Evolutionary conservation across 2,797 vertebrate species (phyloP), one percentile per base, ranked within the genome.

Genomic region (Tiaroga cobitis): DNA sequence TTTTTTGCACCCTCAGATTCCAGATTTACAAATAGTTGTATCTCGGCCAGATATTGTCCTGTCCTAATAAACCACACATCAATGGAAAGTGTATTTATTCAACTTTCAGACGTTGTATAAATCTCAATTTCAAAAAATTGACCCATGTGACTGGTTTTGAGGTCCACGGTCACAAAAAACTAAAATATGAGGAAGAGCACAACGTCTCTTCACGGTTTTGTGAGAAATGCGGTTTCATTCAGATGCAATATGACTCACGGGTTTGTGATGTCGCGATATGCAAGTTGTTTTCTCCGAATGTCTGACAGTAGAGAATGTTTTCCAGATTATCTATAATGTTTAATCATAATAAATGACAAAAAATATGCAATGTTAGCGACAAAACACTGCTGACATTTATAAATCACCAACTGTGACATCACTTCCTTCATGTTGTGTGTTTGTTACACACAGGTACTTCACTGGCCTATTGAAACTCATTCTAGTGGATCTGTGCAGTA

Each of bases 401-500:
- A 24, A 76, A 76, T 54, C 73, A 34, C 18, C 73, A 49, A 21
- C 29, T 37, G 21, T 69, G 56, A 72, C 49, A 77, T 77, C 46
- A 82, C 32, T 26, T 81, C 19, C 11, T 16, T 13, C 39, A 41
- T 34, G 34, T 2, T 51, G n/a, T 13, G 15, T 54, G 43, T 37
- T 46, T n/a, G 5, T 41, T 67, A 19, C 32, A 15, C n/a, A 56
- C 54, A 65, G 11, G 24, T 29, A 41, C 21, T 41, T 4, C 13
- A 63, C 49, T 29, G 68, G 43, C 43, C 37, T 54, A 15, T 16
- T 19, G 39, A 65, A 70, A 15, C 21, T 29, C 34, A 67, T 67
- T 68, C 37, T 32, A 56, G 26, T 29, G 8, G n/a, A 80, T 78
- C 39, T 46, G 39, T 69, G 81, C 68, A 11, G 75, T 89, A 89